A percentile compares a stretch with the other conserved stretches of the same genome.
These are phyloP conservation scores for Muraenolepis orangiensis DNA, from an alignment of 2,797 vertebrate genomes.

Conservation along the genomic window DNA sequence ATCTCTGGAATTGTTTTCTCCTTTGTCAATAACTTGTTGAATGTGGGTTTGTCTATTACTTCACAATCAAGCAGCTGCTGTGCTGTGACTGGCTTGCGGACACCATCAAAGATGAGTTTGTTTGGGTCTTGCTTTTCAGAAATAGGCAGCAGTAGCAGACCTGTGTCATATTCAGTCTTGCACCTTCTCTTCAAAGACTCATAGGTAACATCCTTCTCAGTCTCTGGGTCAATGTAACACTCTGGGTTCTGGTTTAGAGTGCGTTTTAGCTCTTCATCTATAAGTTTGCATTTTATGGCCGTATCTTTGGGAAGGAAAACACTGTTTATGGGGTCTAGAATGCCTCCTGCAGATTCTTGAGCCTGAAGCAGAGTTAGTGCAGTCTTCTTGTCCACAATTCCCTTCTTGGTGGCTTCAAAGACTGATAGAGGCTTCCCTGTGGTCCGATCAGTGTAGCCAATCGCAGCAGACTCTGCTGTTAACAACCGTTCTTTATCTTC, in stretches of 20 bases:
- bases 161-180: slow-evolving; percentile 76
- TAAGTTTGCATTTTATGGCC: slow-evolving; percentile 79
- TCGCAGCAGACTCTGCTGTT: background rate
- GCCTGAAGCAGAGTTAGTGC: slow-evolving; percentile 81
- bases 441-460: background rate
- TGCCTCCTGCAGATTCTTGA: slow-evolving; percentile 82
- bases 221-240: slow-evolving; percentile 48
- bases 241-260: background rate
- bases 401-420: slow-evolving; percentile 82
- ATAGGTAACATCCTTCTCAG: slow-evolving; percentile 76
- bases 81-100: slow-evolving; percentile 81
- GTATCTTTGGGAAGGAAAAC: slow-evolving; percentile 81
- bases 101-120: slow-evolving; percentile 73
- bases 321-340: slow-evolving; percentile 82
- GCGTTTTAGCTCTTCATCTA: slow-evolving; percentile 60
- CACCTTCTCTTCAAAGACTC: slow-evolving; percentile 77
- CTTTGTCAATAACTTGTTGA: slow-evolving; percentile 77
- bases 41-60: slow-evolving; percentile 75
- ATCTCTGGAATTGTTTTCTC: slow-evolving; percentile 79
- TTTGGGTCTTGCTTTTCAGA: background rate
- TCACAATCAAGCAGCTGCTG: slow-evolving; percentile 83
- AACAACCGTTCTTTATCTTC: slow-evolving; percentile 24
- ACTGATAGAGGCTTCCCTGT: background rate
- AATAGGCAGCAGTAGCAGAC: slow-evolving; percentile 73
- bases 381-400: slow-evolving; percentile 74